These are phyloP conservation scores for Hydrotaea diabolus DNA, from an alignment of 2,888 invertebrate genomes.

Conservation along the genomic window DNA sequence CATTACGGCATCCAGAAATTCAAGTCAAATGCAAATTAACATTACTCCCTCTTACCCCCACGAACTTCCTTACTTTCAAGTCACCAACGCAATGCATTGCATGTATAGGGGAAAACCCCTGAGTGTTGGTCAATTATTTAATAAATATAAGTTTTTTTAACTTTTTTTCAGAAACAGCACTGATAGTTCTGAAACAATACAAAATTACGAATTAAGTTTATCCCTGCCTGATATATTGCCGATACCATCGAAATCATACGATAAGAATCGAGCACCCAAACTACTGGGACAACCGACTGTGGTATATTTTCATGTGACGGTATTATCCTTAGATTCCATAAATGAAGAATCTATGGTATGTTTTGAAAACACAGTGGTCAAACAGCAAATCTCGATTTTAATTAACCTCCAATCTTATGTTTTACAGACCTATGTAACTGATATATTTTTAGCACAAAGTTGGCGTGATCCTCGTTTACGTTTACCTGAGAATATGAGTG, in stretches of 20 bases:
- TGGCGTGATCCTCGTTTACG: slow-evolving; percentile 94
- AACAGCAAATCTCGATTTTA: no score
- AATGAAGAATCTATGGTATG: slow-evolving; percentile 94
- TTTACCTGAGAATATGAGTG: slow-evolving; percentile 96
- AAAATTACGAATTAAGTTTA: slow-evolving; percentile 84
- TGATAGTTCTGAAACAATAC: slow-evolving; percentile 80
- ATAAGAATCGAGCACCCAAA: slow-evolving; percentile 94
- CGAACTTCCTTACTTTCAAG: no score
- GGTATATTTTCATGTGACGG: slow-evolving; percentile 95
- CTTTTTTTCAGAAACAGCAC: slow-evolving; percentile 75
- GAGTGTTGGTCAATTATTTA: no score
- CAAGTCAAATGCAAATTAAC: no score
- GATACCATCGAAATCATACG: slow-evolving; percentile 91
- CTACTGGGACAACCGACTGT: slow-evolving; percentile 91
- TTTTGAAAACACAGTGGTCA: not conserved
- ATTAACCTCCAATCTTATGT: no score
- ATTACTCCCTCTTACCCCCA: no score
- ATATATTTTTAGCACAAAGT: slow-evolving; percentile 95
- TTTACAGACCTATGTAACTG: slow-evolving; percentile 94
- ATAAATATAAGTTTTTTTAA: no score
- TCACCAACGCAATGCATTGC: no score
- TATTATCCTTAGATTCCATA: slow-evolving; percentile 94
- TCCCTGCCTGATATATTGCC: slow-evolving; percentile 93
- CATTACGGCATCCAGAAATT: no score
- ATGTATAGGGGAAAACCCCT: no score